Conservation (phyloP, 1,140 invertebrate species). For the Drosophila kurseongensis region DNA sequence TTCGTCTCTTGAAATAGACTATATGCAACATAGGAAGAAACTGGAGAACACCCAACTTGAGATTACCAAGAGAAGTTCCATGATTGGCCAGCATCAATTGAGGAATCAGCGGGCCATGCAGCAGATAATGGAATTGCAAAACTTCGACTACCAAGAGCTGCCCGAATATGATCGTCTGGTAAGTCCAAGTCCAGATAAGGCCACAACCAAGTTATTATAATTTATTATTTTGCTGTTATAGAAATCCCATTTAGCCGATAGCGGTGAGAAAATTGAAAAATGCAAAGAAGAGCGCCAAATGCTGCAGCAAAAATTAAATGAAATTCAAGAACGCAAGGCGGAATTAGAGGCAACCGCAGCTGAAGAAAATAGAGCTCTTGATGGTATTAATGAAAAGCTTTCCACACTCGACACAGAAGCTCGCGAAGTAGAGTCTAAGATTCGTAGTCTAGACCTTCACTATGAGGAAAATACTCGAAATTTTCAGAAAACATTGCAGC, state of each 20-base stretch:
- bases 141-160: conserved; percentile 58
- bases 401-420: conserved; percentile 27
- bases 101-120: conserved; percentile 44
- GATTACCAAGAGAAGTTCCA: conserved; percentile 26
- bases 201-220: background rate
- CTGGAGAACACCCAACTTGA: conserved; percentile 23
- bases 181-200: background rate
- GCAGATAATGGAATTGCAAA: conserved; percentile 67
- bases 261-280: conserved; percentile 49
- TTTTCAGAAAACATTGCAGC: conserved; percentile 41
- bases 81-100: conserved; percentile 43
- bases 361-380: conserved; percentile 25
- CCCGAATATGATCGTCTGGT: conserved; percentile 52
- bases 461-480: conserved; percentile 47
- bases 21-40: background rate
- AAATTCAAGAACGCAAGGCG: conserved; percentile 21
- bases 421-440: conserved; percentile 30
- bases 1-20: conserved; percentile 24
- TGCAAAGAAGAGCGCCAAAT: conserved; percentile 30
- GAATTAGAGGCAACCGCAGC: conserved; percentile 2
- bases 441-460: conserved; percentile 55
- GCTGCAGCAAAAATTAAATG: conserved; percentile 33
- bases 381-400: conserved; percentile 29
- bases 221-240: conserved; percentile 1
- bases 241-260: conserved; percentile 46